A percentile compares a stretch with the other conserved stretches of the same genome.
Evolutionary conservation across 2,113 vertebrate genomes (phyloP).

Genomic region (Vidua macroura): DNA sequence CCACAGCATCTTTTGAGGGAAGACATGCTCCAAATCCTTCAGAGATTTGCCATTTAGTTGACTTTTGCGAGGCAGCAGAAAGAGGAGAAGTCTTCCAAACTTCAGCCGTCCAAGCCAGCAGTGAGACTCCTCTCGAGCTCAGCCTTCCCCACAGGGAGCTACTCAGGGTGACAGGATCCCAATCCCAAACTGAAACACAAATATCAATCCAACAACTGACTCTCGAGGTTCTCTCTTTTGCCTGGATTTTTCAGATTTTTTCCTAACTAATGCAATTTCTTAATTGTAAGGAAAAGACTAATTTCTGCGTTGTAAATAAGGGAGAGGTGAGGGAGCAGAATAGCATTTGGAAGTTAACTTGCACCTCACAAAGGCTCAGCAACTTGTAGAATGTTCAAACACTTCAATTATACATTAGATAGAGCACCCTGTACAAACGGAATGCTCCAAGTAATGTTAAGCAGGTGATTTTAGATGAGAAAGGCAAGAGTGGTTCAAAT

Average conservation of each 20-base stretch:
- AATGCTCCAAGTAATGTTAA: not conserved
- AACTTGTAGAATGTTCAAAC: not conserved
- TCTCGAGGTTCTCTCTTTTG: not conserved
- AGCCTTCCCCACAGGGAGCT: rapidly evolving
- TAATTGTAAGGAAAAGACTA: not conserved
- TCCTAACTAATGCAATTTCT: not conserved
- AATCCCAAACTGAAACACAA: not conserved
- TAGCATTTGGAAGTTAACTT: not conserved
- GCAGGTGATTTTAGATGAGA: not conserved
- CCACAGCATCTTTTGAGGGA: not conserved
- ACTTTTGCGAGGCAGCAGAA: not conserved
- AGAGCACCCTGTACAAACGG: not conserved
- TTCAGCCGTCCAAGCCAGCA: not conserved
- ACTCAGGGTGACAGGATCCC: not conserved
- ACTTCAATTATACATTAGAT: not conserved
- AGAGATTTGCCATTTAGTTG: not conserved
- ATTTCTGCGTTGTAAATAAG: not conserved
- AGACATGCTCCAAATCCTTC: not conserved
- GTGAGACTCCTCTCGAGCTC: not conserved
- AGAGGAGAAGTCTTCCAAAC: not conserved
- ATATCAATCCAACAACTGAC: not conserved
- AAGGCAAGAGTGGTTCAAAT: not conserved
- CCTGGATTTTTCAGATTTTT: not conserved
- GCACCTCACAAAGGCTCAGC: not conserved
- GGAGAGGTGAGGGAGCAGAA: not conserved